Evolutionary conservation across 2,888 invertebrate genomes (phyloP).

Genomic region (Dichetophora obliterata): DNA sequence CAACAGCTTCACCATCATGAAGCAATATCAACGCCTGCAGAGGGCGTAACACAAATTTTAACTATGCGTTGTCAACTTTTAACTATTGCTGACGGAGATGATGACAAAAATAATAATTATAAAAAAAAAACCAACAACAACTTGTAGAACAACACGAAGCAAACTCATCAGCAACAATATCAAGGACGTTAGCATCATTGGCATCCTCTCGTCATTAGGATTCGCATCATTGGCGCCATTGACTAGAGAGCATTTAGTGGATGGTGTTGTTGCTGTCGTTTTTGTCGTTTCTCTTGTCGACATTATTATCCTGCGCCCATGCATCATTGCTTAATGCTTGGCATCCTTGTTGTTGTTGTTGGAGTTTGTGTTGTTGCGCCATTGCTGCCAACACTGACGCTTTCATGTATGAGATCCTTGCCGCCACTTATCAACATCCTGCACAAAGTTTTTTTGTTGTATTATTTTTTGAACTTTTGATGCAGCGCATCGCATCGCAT

Average conservation of each 20-base stretch:
- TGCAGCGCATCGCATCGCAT: slow-evolving; percentile 5
- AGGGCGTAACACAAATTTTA: not conserved
- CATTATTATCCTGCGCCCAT: slow-evolving; percentile 27
- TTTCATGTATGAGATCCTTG: slow-evolving; percentile 16
- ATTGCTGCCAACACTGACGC: not conserved
- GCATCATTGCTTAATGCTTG: not conserved
- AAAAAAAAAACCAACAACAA: no score
- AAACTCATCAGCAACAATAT: not conserved
- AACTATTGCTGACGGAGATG: no score
- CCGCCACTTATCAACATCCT: not conserved
- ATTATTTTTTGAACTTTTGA: slow-evolving; percentile 30
- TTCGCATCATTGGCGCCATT: slow-evolving; percentile 2
- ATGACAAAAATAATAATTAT: no score
- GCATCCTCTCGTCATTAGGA: not conserved
- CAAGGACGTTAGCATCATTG: not conserved
- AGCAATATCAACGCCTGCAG: not conserved
- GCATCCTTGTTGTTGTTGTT: slow-evolving; percentile 13
- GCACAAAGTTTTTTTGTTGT: slow-evolving; percentile 3
- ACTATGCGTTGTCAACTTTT: no score
- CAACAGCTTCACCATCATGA: not conserved
- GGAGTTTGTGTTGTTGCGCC: not conserved
- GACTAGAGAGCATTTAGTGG: slow-evolving; percentile 18
- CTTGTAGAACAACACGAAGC: no score
- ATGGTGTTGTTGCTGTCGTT: slow-evolving; percentile 12
- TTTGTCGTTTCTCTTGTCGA: not conserved